Percentiles rank a stretch among this genome's conserved stretches.
Evolutionary conservation across 2,888 invertebrate species (phyloP).

Genomic region (Drosophila nigricruria): DNA sequence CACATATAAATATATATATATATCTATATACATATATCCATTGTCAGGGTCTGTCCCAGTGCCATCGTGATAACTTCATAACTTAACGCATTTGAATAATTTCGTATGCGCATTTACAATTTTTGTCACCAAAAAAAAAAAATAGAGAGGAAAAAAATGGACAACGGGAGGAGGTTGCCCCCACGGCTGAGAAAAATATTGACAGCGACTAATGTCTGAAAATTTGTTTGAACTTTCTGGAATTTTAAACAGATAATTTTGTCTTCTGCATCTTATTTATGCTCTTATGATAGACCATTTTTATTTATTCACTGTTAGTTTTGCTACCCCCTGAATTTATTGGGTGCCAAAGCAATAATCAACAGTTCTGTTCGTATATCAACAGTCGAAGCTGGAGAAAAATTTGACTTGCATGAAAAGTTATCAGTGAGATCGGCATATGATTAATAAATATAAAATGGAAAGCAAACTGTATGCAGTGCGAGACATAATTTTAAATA

Average conservation of each 20-base stretch:
- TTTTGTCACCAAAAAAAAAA: constrained; percentile 52
- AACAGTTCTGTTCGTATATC: constrained; percentile 30
- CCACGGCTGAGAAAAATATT: constrained; percentile 54
- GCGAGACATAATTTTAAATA: not conserved
- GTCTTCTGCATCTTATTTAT: constrained; percentile 21
- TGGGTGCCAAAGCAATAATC: constrained; percentile 56
- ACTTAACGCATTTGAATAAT: constrained; percentile 80
- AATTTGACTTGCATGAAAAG: not conserved
- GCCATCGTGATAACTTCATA: constrained; percentile 82
- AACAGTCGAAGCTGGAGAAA: constrained; percentile 3
- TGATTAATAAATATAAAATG: constrained; percentile 12
- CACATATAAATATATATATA: not conserved
- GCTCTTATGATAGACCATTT: constrained; percentile 41
- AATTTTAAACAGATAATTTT: constrained; percentile 43
- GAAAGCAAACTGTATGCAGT: constrained; percentile 2
- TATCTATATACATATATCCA: constrained; percentile 29
- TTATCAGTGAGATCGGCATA: constrained; percentile 20
- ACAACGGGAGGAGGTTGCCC: constrained; percentile 20
- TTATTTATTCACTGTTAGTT: constrained; percentile 55
- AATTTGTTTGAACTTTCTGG: constrained; percentile 34
- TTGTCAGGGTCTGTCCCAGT: constrained; percentile 69
- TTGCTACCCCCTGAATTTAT: constrained; percentile 57
- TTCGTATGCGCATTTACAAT: constrained; percentile 79
- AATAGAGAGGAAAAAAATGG: constrained; percentile 14
- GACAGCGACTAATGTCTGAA: constrained; percentile 80